phyloP scores from a whole-genome alignment of 2,113 vertebrate species.

The Numida meleagris region DNA sequence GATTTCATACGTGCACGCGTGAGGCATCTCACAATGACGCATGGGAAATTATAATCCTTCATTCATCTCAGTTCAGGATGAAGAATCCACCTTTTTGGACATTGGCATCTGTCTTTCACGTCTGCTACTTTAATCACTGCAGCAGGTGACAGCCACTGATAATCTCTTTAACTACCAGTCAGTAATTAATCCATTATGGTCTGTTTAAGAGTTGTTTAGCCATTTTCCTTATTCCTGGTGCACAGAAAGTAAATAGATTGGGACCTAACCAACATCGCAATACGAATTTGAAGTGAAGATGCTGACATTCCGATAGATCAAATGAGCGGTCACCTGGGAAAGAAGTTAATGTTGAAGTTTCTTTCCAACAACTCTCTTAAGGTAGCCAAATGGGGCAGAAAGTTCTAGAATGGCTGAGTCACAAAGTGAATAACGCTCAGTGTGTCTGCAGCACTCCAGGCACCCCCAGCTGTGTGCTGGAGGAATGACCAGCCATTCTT shows the following conservation, averaged over 20 bases:
- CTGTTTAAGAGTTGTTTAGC: neutral
- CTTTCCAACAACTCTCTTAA: neutral
- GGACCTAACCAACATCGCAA: neutral
- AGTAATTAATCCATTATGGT: neutral
- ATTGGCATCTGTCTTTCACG: neutral
- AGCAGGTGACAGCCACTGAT: neutral
- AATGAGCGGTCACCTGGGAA: neutral
- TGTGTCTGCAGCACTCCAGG: neutral
- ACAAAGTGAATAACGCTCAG: neutral
- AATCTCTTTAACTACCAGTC: neutral
- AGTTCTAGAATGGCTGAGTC: neutral
- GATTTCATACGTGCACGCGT: neutral
- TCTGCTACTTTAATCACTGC: neutral
- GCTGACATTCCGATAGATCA: neutral
- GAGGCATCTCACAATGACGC: neutral
- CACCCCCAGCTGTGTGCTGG: neutral
- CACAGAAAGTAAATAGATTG: neutral
- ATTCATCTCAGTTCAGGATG: slow-evolving; percentile 21
- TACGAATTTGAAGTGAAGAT: neutral
- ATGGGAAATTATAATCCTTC: neutral
- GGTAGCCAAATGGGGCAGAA: neutral
- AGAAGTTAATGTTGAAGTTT: neutral
- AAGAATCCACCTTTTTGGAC: neutral
- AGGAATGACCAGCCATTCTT: neutral
- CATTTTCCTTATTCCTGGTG: neutral